Evolutionary conservation across 1,140 invertebrate genomes (phyloP), one percentile per base, ranked within the genome.

Genomic region (Pararge aegeria): DNA sequence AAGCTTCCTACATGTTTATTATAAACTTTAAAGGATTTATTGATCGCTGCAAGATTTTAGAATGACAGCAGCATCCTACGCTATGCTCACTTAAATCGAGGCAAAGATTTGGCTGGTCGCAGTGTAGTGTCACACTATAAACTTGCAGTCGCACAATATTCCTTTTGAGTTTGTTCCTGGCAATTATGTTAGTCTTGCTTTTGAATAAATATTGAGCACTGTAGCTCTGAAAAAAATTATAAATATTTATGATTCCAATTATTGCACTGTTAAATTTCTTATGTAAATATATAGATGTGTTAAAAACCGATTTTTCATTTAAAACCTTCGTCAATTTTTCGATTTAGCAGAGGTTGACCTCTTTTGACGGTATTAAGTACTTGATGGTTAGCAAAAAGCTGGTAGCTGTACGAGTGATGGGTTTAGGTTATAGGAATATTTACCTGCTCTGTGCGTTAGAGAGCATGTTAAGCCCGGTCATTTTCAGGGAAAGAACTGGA

Each of bases 201-300:
- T 75, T 60, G 50, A 62, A 63, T 62, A 61, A 50, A 57, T 68
- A 63, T 44, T 63, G 75, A 75, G 75, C 75, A 73, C 73, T 61
- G 74, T 82, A 77, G 74, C 78, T 83, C 76, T 75, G 68, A 58
- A 67, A 5, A 78, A 78, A 67, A 68, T 34, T 58, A 74, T 83
- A 68, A 4, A 24, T 24, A 24, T 24, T 83, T 76, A 75, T 73
- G 75, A 20, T 80, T 78, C 78, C 78, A 73, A 76, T 71, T 83
- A 85, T 83, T 73, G 82, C 83, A 87, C 84, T 87, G 86, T 89
- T 89, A 80, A 83, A 87, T 80, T 87, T 85, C 79, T 87, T 89
- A 83, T 87, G 84, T 89, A 89, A 89, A 89, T 89, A 89, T 89
- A 87, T 87, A 89, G 84, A 87, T 87, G 84, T 87, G 86, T 89